Evolutionary conservation across 2,888 invertebrate species (phyloP).

Genomic region (Thecophora atra): DNA sequence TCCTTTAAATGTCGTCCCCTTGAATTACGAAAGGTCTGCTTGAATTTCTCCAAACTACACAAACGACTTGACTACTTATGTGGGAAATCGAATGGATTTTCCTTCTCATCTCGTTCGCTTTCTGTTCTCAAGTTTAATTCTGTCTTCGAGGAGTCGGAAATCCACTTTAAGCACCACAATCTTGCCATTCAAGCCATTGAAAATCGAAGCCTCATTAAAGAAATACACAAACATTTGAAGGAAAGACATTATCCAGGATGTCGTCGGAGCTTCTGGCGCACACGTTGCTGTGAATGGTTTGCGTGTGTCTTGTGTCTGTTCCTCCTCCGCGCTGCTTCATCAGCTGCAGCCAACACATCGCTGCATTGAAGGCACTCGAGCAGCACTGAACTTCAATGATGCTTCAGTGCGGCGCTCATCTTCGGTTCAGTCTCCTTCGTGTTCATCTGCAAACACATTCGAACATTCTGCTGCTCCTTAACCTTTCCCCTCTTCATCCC

Average conservation of each 20-base stretch:
- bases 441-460: background rate
- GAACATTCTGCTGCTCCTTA: background rate
- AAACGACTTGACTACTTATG: background rate
- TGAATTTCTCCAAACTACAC: background rate
- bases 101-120: background rate
- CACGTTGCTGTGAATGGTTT: background rate
- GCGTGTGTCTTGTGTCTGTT: conserved; percentile 1
- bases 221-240: conserved; percentile 23
- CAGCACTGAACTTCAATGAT: conserved; percentile 13
- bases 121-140: background rate
- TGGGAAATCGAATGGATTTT: background rate
- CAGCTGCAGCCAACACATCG: background rate
- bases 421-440: background rate
- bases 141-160: background rate
- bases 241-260: background rate
- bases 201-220: conserved; percentile 35
- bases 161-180: conserved; percentile 28
- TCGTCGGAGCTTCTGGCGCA: background rate
- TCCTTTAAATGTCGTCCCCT: background rate
- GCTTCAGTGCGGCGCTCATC: conserved; percentile 11
- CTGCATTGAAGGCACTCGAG: conserved; percentile 2
- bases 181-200: conserved; percentile 29
- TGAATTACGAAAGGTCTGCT: background rate
- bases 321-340: background rate
- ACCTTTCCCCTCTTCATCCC: background rate